Percentiles rank a stretch among this genome's conserved stretches.
Conservation (phyloP, 2,797 vertebrate genomes). For the Anabacerthia variegaticeps region DNA sequence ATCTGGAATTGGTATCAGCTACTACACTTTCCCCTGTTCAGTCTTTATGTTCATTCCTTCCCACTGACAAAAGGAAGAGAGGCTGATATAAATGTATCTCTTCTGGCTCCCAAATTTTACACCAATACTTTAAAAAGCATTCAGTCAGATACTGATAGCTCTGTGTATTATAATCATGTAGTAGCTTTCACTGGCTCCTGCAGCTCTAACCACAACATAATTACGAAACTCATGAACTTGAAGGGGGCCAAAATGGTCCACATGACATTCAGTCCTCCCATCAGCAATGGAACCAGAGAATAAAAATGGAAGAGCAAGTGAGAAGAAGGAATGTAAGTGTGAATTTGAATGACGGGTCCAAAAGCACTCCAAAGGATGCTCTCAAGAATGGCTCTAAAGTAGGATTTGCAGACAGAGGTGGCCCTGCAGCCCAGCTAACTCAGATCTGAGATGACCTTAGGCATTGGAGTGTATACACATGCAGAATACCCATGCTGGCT, state of each 20-base stretch:
- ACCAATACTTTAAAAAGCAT: neutral
- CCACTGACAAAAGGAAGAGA: slow-evolving; percentile 1
- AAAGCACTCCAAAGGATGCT: neutral
- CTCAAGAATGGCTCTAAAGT: neutral
- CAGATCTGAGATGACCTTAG: neutral
- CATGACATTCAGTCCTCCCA: neutral
- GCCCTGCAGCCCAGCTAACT: neutral
- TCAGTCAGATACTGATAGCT: neutral
- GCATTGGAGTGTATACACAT: too few species aligned
- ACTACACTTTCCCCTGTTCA: slow-evolving; percentile 37
- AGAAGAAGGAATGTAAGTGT: neutral
- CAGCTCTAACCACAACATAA: neutral
- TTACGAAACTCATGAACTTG: neutral
- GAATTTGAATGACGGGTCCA: neutral
- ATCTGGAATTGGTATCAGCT: slow-evolving; percentile 63
- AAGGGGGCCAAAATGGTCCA: neutral
- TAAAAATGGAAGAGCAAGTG: neutral
- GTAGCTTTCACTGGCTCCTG: neutral
- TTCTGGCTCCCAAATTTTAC: neutral
- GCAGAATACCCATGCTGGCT: rapidly evolving
- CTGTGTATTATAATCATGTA: neutral
- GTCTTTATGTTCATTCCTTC: neutral
- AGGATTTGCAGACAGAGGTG: neutral
- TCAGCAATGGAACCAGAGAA: neutral
- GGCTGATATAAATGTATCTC: neutral